A percentile compares a stretch with the other conserved stretches of the same genome.
phyloP scores from a whole-genome alignment of 2,113 vertebrate species.

The Malaclemys terrapin region DNA sequence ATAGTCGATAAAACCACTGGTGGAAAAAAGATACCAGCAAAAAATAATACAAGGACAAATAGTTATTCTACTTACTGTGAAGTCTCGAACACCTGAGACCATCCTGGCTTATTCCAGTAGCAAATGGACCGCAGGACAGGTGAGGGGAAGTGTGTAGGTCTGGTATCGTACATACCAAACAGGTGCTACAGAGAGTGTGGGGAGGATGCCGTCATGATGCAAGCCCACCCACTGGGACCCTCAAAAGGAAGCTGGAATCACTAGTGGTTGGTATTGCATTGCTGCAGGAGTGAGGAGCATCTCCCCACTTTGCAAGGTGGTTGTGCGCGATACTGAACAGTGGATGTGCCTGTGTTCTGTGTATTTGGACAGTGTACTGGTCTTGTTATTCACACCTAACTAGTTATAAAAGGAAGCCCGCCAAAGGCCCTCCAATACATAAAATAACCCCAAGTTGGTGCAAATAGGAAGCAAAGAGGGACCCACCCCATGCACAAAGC shows the following conservation, averaged over 20 bases:
- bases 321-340: background rate
- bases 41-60: background rate
- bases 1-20: background rate
- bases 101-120: background rate
- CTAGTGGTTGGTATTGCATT: background rate
- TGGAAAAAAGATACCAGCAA: background rate
- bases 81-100: background rate
- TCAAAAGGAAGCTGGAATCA: background rate
- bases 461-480: background rate
- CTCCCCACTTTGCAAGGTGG: background rate
- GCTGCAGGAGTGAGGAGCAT: background rate
- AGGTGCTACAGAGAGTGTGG: background rate
- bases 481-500: background rate
- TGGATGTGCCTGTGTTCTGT: background rate
- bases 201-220: background rate
- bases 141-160: background rate
- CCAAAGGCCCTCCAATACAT: background rate
- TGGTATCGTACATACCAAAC: background rate
- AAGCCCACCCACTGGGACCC: background rate
- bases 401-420: background rate
- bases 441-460: background rate
- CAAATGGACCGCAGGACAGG: background rate
- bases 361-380: background rate
- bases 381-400: constrained; percentile 55
- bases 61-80: background rate